Percentiles rank a stretch among this genome's conserved stretches.
These are phyloP conservation scores for Reticulitermes lucifugus DNA, from an alignment of 2,888 invertebrate genomes.

Conservation along the genomic window DNA sequence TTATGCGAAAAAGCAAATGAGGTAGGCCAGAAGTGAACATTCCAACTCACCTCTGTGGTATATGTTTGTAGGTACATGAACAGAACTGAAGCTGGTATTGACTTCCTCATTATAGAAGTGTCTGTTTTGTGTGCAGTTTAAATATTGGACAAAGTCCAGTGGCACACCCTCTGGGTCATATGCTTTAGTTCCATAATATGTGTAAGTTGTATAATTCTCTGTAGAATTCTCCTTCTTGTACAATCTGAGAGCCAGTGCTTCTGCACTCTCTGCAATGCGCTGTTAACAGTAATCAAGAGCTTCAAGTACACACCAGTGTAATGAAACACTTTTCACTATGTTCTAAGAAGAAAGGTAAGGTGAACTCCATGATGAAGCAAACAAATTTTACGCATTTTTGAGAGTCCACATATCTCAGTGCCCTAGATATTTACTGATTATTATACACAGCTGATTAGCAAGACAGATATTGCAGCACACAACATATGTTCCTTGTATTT, in stretches of 20 bases:
- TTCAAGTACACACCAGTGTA: no score
- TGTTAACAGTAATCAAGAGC: not conserved
- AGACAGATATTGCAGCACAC: no score
- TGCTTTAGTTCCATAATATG: constrained; percentile 78
- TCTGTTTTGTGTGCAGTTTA: constrained; percentile 73
- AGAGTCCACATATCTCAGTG: no score
- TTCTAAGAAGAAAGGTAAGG: no score
- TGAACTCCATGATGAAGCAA: no score
- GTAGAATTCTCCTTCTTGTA: not conserved
- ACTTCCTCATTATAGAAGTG: constrained; percentile 84
- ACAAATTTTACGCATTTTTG: no score
- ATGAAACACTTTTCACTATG: no score
- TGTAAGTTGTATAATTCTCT: constrained; percentile 61
- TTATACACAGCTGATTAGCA: no score
- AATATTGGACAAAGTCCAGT: constrained; percentile 59
- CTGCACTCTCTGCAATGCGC: constrained; percentile 8
- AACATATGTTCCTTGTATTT: no score
- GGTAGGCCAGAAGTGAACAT: not conserved
- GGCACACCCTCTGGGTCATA: constrained; percentile 67
- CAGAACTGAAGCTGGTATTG: constrained; percentile 85
- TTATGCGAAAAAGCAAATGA: no score
- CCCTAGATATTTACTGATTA: no score
- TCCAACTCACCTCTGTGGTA: constrained; percentile 81
- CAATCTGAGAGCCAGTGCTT: not conserved
- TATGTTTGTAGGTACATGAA: constrained; percentile 96